Evolutionary conservation across 2,113 vertebrate species (phyloP).

Genomic region (Macrotus californicus): DNA sequence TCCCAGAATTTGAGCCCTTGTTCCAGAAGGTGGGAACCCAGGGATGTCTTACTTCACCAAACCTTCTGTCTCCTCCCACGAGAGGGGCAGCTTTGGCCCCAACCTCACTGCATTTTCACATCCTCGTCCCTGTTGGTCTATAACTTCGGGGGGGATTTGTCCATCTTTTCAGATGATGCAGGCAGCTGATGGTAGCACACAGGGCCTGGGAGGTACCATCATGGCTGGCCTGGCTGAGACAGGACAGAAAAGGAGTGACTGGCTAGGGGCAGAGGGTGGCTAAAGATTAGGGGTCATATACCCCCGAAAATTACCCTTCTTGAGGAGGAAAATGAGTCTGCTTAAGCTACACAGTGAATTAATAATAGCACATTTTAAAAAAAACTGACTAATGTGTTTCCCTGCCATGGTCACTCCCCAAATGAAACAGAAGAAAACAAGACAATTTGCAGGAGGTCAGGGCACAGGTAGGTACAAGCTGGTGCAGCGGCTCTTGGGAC

Average conservation of each 20-base stretch:
- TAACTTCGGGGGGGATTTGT: background rate
- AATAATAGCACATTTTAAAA: background rate
- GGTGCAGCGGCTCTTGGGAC: background rate
- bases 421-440: background rate
- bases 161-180: background rate
- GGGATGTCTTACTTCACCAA: background rate
- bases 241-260: background rate
- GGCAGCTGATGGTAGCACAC: background rate
- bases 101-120: background rate
- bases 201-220: background rate
- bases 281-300: background rate
- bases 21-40: background rate
- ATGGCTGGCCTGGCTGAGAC: background rate
- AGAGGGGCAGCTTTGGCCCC: background rate
- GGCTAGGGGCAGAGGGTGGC: too few relatives aligned
- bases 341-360: background rate
- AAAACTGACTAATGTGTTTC: background rate
- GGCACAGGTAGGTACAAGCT: fast-evolving
- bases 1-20: background rate
- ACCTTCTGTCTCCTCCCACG: background rate
- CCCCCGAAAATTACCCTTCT: background rate
- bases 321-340: background rate
- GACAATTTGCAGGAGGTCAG: background rate
- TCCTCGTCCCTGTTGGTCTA: background rate
- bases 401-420: too few relatives aligned